Evolutionary conservation across 1,140 invertebrate genomes (phyloP), one percentile per base, ranked within the genome.

Genomic region (Cecropterus lyciades): DNA sequence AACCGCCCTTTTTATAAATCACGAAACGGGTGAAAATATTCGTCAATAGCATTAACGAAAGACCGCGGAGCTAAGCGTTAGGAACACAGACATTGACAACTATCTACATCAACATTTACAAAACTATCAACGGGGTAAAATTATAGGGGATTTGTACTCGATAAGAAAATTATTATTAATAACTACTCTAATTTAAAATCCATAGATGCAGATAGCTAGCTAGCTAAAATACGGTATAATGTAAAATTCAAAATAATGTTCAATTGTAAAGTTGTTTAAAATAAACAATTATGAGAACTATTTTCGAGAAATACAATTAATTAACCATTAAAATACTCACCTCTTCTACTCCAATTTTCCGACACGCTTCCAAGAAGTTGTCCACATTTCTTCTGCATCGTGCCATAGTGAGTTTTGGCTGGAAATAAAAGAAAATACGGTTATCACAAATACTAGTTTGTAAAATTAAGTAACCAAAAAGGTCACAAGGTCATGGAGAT

Each of bases 371-470:
- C 68, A 99, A 92, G 84, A 99, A 99, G 92, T 99, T 99, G 83
- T 99, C 98, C 11, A 99, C 98, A 92, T 99, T 99, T 80, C 97
- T 94, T 79, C 98, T 94, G 93, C 97, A 98, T 80, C 98, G 95
- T 8, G 98, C 97, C 95, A 98, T 96, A 15, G 98, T 97, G 65
- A 99, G 91, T 88, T 98, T 98, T 48, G 98, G 97, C 98, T 98
- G 89, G 49, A 94, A 94, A 84, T 81, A 85, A 48, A 14, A 49
- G 1, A 49, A 11, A 14, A 33, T 14, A 15, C 4, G 13, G 16
- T 14, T 42, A 13, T 33, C n/a, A n/a, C n/a, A n/a, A n/a, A n/a
- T n/a, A n/a, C n/a, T n/a, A n/a, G n/a, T n/a, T n/a, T n/a, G n/a
- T n/a, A n/a, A n/a, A n/a, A n/a, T n/a, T n/a, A n/a, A n/a, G n/a